Base-by-base conservation (phyloP, 2,888 invertebrate genomes). In the Scaptomyza tumidula region DNA sequence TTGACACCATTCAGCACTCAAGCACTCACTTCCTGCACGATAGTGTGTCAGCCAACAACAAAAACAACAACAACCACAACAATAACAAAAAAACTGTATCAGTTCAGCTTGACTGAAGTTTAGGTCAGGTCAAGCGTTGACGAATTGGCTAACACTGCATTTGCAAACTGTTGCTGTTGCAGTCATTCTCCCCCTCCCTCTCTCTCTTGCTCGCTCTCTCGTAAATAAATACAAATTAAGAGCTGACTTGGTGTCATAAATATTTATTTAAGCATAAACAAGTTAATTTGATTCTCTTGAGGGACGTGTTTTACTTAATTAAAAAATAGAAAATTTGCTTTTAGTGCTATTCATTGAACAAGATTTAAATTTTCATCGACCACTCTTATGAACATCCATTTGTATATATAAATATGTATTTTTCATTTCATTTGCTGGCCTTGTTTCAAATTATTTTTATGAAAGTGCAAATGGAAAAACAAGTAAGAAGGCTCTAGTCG, bases 61-160 rank as follows among this genome's bases (percentile, higher is more conserved):
- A 31, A 6, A 31, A 31, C 31, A 29, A 29, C 31, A 31, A 31
- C 1, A 31, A 9, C 7, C 19, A 6, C 5, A 41, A 59, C 9
- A 39, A 52, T 31, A 69, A 55, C 53, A 64, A 31, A 35, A 39
- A 59, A 75, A 75, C 37, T 61, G 53, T 74, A 76, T 71, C 71
- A 71, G 45, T 46, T 50, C 11, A 46, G 31, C 35, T 35, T 35
- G 50, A 24, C 10, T 50, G 35, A 11, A 35, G 37, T 48, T 45
- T 16, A 41, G 58, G 48, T 45, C 71, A 59, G 77, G 77, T 76
- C 74, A 76, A 71, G 66, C 46, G 56, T 35, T 71, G 74, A 56
- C 66, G 76, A 75, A 39, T 53, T n/a, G 61, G 19, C 46, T 9
- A 41, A 43, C 48, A 45, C 53, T 39, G 57, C 48, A 54, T 27